Evolutionary conservation across 2,113 vertebrate genomes (phyloP).

Genomic region (Spilogale gracilis): DNA sequence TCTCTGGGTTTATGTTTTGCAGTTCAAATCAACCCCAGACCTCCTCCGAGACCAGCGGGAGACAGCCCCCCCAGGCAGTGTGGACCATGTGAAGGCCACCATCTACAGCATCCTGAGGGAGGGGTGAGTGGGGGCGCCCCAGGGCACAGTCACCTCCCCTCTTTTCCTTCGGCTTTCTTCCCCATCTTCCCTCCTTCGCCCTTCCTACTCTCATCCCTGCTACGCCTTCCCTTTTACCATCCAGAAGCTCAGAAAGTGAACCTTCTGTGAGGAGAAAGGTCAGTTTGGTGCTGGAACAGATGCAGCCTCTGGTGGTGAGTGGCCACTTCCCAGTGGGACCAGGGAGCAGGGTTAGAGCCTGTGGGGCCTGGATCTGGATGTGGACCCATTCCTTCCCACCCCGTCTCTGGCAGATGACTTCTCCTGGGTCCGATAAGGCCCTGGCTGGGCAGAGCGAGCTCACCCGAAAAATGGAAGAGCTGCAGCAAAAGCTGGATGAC

Average conservation of each 20-base stretch:
- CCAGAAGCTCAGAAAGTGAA: conserved; percentile 92
- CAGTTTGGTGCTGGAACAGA: conserved; percentile 90
- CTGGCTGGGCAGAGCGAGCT: conserved; percentile 84
- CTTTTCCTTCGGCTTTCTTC: background rate
- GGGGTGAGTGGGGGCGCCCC: conserved; percentile 87
- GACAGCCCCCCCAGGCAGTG: conserved; percentile 86
- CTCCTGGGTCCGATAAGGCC: conserved; percentile 65
- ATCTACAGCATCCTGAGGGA: conserved; percentile 93
- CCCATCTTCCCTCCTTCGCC: background rate
- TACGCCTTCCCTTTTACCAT: background rate
- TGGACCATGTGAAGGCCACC: conserved; percentile 89
- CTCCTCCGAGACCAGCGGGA: conserved; percentile 95
- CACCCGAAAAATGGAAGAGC: conserved; percentile 87
- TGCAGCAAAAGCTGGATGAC: conserved; percentile 89
- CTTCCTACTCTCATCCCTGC: background rate
- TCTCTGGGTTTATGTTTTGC: conserved; percentile 60
- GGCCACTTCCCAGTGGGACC: fast-evolving
- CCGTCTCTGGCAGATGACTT: conserved; percentile 63
- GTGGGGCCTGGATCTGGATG: background rate
- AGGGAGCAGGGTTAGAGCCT: background rate
- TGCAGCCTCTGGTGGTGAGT: conserved; percentile 91
- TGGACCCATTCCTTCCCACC: background rate
- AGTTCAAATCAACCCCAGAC: conserved; percentile 95
- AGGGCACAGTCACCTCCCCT: background rate
- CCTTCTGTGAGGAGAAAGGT: conserved; percentile 90